Evolutionary conservation across 2,888 invertebrate genomes (phyloP), one percentile per base, ranked within the genome.

Genomic region (Microctonus aethiopoides): DNA sequence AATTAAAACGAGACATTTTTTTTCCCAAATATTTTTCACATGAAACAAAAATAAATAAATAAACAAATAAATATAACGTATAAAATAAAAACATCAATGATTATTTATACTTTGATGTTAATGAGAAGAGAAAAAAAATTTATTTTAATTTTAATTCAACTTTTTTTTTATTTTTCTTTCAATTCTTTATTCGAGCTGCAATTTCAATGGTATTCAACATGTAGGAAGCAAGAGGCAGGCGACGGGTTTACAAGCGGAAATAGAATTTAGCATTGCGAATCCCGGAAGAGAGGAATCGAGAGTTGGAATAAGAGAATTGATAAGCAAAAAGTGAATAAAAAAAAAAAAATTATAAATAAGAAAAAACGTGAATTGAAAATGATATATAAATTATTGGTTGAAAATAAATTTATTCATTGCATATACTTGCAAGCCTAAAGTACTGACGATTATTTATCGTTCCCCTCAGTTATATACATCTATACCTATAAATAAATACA

Each of bases 211-310:
- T 41, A 70, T 46, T 67, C 60, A 69, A 67, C 46, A 67, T 57
- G 66, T 52, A 46, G 22, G 54, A 52, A 51, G 7, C 13, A 68
- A 57, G 64, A 51, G 16, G 36, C 65, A 29, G 59, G 63, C 26
- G 26, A 54, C 46, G 68, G 32, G 72, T 76, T 76, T 79, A 79
- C 78, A 80, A 81, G 72, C 81, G 79, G 79, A 82, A 81, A 83
- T 82, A 77, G 79, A 82, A 77, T 82, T 82, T 79, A 76, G 75
- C 74, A 74, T 72, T 39, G 64, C 68, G 36, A 36, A 26, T 24
- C 4, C 69, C 56, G 46, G 22, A 46, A 46, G 72, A 46, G 57
- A 46, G 51, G 29, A 32, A 61, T 66, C 54, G 52, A 64, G 57
- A 36, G 67, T 72, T 67, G 62, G 61, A 46, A 6, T 32, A 32